These are phyloP conservation scores for Empis stercorea DNA, from an alignment of 2,888 invertebrate genomes.

Conservation along the genomic window DNA sequence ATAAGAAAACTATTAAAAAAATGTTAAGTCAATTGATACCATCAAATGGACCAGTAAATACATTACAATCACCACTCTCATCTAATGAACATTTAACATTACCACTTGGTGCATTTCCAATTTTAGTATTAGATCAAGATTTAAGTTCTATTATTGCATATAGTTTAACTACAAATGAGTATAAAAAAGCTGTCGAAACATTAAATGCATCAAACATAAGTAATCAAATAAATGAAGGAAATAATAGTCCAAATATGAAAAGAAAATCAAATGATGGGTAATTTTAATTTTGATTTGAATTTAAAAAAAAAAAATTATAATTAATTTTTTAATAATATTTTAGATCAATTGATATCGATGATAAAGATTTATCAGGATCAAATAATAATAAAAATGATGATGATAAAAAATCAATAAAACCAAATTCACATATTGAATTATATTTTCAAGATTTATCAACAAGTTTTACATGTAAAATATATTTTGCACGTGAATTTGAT, in stretches of 20 bases:
- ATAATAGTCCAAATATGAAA: constrained; percentile 27
- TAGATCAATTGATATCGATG: constrained; percentile 5
- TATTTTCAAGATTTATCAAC: constrained; percentile 52
- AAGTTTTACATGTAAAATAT: constrained; percentile 80
- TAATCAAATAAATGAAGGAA: constrained; percentile 11
- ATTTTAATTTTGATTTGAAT: too few relatives aligned
- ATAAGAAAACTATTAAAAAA: constrained; percentile 52
- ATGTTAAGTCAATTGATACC: constrained; percentile 55
- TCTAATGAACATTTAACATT: constrained; percentile 57
- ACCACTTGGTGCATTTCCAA: constrained; percentile 46
- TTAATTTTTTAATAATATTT: background rate
- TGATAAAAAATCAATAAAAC: constrained; percentile 19
- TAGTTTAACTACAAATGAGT: constrained; percentile 58
- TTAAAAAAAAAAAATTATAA: background rate
- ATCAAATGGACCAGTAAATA: constrained; percentile 37
- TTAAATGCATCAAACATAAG: constrained; percentile 12
- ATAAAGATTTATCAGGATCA: constrained; percentile 6
- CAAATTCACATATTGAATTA: constrained; percentile 40
- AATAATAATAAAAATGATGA: constrained; percentile 14
- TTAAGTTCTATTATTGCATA: constrained; percentile 78
- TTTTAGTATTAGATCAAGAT: constrained; percentile 68
- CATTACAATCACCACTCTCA: constrained; percentile 46
- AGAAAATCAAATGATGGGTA: constrained; percentile 29
- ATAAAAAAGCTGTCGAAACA: constrained; percentile 48
- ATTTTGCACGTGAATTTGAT: constrained; percentile 85